Base-by-base conservation (phyloP, 2,113 vertebrate species). In the Rhabdornis inornatus region DNA sequence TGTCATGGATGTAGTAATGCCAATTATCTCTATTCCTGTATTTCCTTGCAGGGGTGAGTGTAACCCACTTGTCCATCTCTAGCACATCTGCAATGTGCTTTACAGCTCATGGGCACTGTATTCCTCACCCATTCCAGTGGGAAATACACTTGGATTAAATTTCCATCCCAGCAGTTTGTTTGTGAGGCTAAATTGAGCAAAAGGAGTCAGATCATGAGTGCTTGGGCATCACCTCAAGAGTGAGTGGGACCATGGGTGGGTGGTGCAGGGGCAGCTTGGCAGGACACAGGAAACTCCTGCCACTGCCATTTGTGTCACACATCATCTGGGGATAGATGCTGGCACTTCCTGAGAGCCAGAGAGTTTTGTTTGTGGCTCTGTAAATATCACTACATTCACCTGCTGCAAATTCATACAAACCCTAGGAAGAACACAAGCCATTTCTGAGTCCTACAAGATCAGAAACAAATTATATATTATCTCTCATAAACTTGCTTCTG, bases 41-140 rank as follows among this genome's bases (percentile, higher is more conserved):
- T 66, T 76, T 85, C 61, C 57, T 45, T 24, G n/a, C 44, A 25
- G 15, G 17, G 15, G 8, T n/a, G 60, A 52, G 30, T 20, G 19
- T 13, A 37, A 49, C 5, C 17, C 55, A 11, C 60, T 52, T 1
- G 0, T 13, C 33, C 65, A 13, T 2, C 10, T 13, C 47, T 4
- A 18, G 15, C 30, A 20, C 27, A 28, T 6, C 39, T 49, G 2
- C 59, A 45, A 5, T 0, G 2, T 31, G 22, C 7, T 7, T 50
- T 27, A 4, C 5, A 13, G 42, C 24, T 45, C 40, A 2, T 8
- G 74, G 53, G 5, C 37, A 13, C 17, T 1, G 4, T 9, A 4
- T n/a, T 75, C 18, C 53, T 72, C 57, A 56, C 30, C 33, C 39
- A 2, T 21, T 37, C 17, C 63, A 28, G 30, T n/a, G 49, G 61